phyloP scores from a whole-genome alignment of 1,140 invertebrate genomes.

The Triops longicaudatus region DNA sequence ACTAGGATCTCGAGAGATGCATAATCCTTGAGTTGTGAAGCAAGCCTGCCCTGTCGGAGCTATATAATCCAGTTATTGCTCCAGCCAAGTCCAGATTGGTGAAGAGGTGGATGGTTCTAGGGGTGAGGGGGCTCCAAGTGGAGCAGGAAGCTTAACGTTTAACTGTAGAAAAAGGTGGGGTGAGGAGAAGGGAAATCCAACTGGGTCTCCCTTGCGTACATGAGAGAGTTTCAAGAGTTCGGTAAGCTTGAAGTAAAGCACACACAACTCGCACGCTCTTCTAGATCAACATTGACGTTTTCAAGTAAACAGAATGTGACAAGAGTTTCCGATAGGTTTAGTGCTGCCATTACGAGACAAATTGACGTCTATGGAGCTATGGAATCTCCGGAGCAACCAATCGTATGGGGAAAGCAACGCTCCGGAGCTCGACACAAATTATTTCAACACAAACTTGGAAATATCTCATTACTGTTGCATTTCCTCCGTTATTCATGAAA shows the following conservation, averaged over 20 bases:
- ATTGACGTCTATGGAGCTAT: neutral
- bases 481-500: too few species aligned
- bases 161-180: neutral
- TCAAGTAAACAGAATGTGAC: slow-evolving; percentile 8
- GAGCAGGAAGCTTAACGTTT: neutral
- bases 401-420: too few species aligned
- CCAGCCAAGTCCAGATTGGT: neutral
- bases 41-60: neutral
- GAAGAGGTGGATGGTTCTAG: neutral
- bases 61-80: slow-evolving; percentile 8
- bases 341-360: neutral
- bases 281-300: slow-evolving; percentile 1
- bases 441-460: too few species aligned
- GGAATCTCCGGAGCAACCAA: too few species aligned
- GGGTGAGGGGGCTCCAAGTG: too few species aligned
- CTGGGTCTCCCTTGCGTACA: too few species aligned
- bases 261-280: neutral
- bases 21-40: slow-evolving; percentile 2
- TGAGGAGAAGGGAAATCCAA: neutral
- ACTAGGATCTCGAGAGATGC: neutral
- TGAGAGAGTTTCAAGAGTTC: neutral
- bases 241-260: slow-evolving; percentile 1
- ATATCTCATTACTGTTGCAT: too few species aligned
- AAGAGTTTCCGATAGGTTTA: neutral
- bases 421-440: too few species aligned